These are phyloP conservation scores for Plodia interpunctella DNA, from an alignment of 1,140 invertebrate genomes.

Conservation along the genomic window DNA sequence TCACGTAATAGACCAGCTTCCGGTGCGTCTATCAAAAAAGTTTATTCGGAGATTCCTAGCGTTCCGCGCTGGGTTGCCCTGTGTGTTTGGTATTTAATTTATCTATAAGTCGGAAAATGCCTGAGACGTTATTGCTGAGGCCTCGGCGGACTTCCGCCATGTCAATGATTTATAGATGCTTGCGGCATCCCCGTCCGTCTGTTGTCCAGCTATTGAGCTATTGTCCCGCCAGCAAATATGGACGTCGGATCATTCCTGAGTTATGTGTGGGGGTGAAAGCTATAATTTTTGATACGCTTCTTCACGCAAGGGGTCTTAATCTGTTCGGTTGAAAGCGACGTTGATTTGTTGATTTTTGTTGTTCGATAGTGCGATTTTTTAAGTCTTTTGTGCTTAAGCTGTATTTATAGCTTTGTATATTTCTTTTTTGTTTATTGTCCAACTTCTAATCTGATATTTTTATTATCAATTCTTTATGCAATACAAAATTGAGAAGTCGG, in stretches of 20 bases:
- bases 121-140: constrained; percentile 61
- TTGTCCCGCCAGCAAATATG: constrained; percentile 63
- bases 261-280: constrained; percentile 47
- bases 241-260: constrained; percentile 56
- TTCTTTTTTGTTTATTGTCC: neutral
- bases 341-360: constrained; percentile 11
- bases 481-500: too few species aligned
- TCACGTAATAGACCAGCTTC: constrained; percentile 69
- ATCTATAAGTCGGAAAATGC: constrained; percentile 67
- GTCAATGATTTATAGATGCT: constrained; percentile 68
- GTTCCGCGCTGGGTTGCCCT: constrained; percentile 43
- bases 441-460: neutral
- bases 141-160: constrained; percentile 68
- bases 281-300: constrained; percentile 58
- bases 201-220: constrained; percentile 51
- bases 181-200: constrained; percentile 58
- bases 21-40: constrained; percentile 72
- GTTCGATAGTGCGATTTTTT: constrained; percentile 4
- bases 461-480: too few species aligned
- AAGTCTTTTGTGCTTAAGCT: neutral
- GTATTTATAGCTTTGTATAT: neutral
- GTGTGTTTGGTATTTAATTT: constrained; percentile 71
- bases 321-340: constrained; percentile 6
- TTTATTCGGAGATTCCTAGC: constrained; percentile 70
- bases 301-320: constrained; percentile 40